phyloP scores from a whole-genome alignment of 1,140 invertebrate species.

The Rhyacophila brunnea region DNA sequence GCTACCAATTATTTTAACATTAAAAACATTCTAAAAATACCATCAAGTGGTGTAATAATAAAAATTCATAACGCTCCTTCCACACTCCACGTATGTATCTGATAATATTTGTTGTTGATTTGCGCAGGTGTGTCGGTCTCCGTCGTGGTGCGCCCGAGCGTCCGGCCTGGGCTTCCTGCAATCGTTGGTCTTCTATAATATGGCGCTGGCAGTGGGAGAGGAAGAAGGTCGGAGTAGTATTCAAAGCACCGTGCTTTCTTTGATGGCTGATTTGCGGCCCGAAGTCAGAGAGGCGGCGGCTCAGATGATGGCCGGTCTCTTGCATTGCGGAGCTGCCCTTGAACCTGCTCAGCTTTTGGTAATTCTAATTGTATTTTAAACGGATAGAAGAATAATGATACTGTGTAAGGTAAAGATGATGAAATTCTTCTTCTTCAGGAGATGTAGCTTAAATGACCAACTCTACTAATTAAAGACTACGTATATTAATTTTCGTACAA shows the following conservation, averaged over 20 bases:
- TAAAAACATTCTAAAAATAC: no score
- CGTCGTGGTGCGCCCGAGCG: slow-evolving; percentile 77
- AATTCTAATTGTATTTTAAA: no score
- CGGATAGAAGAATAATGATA: no score
- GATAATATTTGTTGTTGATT: background rate
- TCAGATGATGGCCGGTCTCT: slow-evolving; percentile 78
- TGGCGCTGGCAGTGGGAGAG: slow-evolving; percentile 68
- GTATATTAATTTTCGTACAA: no score
- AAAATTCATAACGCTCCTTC: no score
- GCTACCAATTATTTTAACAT: no score
- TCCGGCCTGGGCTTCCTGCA: slow-evolving; percentile 75
- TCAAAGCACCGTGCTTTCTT: slow-evolving; percentile 59
- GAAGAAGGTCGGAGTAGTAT: slow-evolving; percentile 59
- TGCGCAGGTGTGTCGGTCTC: slow-evolving; percentile 36
- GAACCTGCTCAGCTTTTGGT: slow-evolving; percentile 59
- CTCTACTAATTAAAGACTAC: no score
- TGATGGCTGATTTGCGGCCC: slow-evolving; percentile 68
- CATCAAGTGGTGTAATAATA: no score
- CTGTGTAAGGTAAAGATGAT: no score
- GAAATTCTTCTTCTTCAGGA: no score
- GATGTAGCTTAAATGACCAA: no score
- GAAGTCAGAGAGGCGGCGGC: slow-evolving; percentile 81
- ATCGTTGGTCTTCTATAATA: slow-evolving; percentile 81
- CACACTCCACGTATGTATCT: background rate
- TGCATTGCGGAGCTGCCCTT: slow-evolving; percentile 80